phyloP scores from a whole-genome alignment of 1,140 invertebrate genomes.

The Penaeus indicus region DNA sequence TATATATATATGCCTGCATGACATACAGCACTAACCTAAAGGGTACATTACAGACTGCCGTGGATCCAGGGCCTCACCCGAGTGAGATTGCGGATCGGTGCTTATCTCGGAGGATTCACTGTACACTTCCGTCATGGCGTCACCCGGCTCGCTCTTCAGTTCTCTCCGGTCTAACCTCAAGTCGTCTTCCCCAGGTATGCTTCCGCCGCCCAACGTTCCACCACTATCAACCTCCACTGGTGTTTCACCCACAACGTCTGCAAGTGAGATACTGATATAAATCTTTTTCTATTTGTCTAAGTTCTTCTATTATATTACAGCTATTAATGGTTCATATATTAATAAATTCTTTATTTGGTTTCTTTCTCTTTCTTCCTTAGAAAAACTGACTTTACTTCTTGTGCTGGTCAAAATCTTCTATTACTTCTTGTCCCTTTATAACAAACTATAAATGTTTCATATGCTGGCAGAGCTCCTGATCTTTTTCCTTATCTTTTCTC shows the following conservation, averaged over 20 bases:
- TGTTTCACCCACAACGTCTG: conserved; percentile 55
- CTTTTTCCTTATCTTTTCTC: too few species aligned
- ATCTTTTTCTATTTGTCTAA: too few species aligned
- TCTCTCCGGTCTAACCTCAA: conserved; percentile 52
- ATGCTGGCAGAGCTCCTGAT: too few species aligned
- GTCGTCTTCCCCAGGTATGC: conserved; percentile 52
- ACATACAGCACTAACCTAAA: conserved; percentile 41
- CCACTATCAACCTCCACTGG: conserved; percentile 51
- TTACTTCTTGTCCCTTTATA: too few species aligned
- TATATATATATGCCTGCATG: too few species aligned
- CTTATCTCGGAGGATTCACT: conserved; percentile 59
- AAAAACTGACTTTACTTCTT: too few species aligned
- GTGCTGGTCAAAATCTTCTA: too few species aligned
- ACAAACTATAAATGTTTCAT: too few species aligned
- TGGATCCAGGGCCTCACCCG: conserved; percentile 55
- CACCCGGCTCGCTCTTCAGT: conserved; percentile 58
- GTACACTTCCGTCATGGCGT: conserved; percentile 56
- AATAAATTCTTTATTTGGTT: too few species aligned
- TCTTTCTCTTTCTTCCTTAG: too few species aligned
- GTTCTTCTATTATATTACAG: too few species aligned
- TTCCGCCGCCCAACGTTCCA: conserved; percentile 26
- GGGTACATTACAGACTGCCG: conserved; percentile 56
- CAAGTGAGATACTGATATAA: neutral
- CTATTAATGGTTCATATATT: too few species aligned
- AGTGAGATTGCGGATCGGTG: conserved; percentile 59